Conservation (phyloP, 2,888 invertebrate genomes). For the Phaonia tiefii region DNA sequence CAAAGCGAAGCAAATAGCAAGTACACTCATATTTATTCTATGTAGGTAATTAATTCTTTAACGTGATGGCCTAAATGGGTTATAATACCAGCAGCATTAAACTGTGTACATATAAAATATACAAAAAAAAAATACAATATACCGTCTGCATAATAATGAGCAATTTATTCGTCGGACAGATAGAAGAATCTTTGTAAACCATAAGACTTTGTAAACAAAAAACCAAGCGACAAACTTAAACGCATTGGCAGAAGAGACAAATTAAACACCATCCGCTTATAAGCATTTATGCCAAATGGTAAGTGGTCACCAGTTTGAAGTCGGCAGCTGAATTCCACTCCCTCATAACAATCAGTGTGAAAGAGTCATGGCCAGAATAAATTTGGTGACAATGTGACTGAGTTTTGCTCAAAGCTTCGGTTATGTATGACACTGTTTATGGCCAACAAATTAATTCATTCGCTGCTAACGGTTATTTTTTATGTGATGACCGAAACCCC, state of each 20-base stretch:
- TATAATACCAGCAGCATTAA: constrained; percentile 30
- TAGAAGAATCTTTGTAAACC: neutral
- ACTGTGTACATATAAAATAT: neutral
- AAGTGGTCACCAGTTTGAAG: constrained; percentile 18
- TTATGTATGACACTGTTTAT: constrained; percentile 34
- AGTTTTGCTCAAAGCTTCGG: constrained; percentile 2
- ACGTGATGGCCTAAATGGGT: constrained; percentile 47
- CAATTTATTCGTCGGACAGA: neutral
- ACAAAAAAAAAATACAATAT: neutral
- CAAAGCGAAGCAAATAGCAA: neutral
- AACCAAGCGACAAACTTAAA: neutral
- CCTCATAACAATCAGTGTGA: neutral
- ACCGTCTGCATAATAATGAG: constrained; percentile 60
- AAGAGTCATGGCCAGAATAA: neutral
- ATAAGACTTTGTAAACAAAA: no score
- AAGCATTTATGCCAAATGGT: no score
- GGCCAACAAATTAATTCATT: constrained; percentile 31
- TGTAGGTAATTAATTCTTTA: constrained; percentile 26
- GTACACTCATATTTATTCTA: constrained; percentile 5
- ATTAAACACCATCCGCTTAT: no score
- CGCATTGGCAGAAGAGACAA: no score
- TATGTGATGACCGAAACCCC: constrained; percentile 6
- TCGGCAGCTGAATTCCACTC: constrained; percentile 25
- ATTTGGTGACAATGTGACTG: neutral
- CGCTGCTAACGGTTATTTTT: constrained; percentile 32